Evolutionary conservation across 2,888 invertebrate species (phyloP), one percentile per base, ranked within the genome.

Genomic region (Mantis religiosa): DNA sequence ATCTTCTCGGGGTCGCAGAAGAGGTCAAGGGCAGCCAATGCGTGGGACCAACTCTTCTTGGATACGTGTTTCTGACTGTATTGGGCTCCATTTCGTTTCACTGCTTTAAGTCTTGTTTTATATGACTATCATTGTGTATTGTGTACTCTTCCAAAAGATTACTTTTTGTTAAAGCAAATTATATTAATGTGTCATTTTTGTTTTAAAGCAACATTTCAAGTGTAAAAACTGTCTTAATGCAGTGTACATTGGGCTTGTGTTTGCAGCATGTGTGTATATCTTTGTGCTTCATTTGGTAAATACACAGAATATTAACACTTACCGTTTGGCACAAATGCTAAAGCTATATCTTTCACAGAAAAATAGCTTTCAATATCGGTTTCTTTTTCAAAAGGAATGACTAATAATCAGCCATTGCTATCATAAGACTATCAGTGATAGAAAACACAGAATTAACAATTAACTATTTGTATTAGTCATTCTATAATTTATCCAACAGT

Each of bases 1-100:
- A 81, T 87, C 90, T 89, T 90, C 89, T 71, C 87, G 82, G 87
- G 87, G 34, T 82, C 34, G 87, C 87, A 82, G 87, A 87, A 82
- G 82, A 84, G 87, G 47, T 82, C 83, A 89, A 87, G 88, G 89
- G 82, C 88, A 87, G 89, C 86, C 88, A 84, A 87, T 54, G 54
- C 54, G 54, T 54, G 54, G 54, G 54, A 54, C 54, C 54, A 71
- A 71, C 54, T 71, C 54, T 71, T 71, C 54, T 71, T 25, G 20
- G 54, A 20, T 71, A 71, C 41, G 54, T 71, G 54, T 71, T 71
- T 71, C 54, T 71, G 54, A 71, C 54, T 71, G 54, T 71, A 71
- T 71, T 71, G 54, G 54, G 54, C 54, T 71, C 54, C 54, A 71
- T 71, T 71, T 71, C 54, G 54, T 71, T 71, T 71, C 54, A 71